Evolutionary conservation across 1,140 invertebrate species (phyloP).

Genomic region (Drosophila pectinifera): DNA sequence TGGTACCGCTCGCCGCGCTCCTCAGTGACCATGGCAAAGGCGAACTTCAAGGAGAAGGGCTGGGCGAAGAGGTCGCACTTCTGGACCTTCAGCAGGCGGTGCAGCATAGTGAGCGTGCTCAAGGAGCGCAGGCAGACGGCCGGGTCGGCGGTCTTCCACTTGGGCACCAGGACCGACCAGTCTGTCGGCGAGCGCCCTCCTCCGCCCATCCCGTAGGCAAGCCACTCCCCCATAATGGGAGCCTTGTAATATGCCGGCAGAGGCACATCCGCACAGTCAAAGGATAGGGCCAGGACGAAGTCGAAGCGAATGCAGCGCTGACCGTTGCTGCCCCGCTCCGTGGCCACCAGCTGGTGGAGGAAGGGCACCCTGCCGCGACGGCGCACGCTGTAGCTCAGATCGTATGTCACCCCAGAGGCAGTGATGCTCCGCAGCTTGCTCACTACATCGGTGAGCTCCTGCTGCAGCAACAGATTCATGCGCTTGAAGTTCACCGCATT

Average conservation of each 20-base stretch:
- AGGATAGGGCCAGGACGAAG: constrained; percentile 51
- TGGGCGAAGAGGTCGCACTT: constrained; percentile 17
- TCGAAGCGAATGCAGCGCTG: constrained; percentile 45
- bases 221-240: constrained; percentile 34
- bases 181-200: neutral
- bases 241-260: constrained; percentile 39
- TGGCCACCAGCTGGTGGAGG: constrained; percentile 43
- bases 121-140: neutral
- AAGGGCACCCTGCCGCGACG: constrained; percentile 27
- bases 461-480: constrained; percentile 46
- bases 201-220: constrained; percentile 36
- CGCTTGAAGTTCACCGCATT: constrained; percentile 40
- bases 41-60: constrained; percentile 44
- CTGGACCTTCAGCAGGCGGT: constrained; percentile 39
- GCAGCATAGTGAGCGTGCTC: constrained; percentile 18
- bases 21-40: constrained; percentile 41
- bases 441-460: constrained; percentile 27
- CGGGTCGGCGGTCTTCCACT: constrained; percentile 20
- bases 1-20: constrained; percentile 21
- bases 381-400: constrained; percentile 27
- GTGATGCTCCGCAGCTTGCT: neutral
- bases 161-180: constrained; percentile 52
- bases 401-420: constrained; percentile 13
- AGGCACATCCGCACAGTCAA: constrained; percentile 17
- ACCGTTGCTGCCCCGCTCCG: neutral